These are phyloP conservation scores for Empidonax traillii DNA, from an alignment of 2,113 vertebrate genomes.

Conservation along the genomic window DNA sequence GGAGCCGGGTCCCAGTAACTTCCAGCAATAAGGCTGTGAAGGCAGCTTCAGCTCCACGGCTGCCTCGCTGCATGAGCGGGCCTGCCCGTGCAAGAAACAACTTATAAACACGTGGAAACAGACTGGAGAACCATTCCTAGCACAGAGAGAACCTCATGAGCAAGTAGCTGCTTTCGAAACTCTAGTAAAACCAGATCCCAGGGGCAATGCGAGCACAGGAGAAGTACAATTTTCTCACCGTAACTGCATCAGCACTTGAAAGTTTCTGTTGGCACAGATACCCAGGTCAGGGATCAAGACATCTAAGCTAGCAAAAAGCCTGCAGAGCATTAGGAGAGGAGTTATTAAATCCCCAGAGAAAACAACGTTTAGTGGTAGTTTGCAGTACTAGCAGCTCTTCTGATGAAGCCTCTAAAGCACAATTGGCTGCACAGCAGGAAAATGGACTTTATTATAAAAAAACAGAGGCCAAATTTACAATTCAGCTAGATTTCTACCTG, in stretches of 20 bases:
- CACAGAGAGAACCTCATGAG: neutral
- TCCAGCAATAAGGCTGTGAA: neutral
- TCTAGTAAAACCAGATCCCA: neutral
- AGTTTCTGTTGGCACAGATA: constrained; percentile 45
- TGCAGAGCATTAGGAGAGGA: neutral
- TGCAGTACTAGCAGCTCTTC: neutral
- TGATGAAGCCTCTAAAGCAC: neutral
- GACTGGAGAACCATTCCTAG: neutral
- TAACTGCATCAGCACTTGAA: neutral
- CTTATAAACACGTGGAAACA: neutral
- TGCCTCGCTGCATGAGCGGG: neutral
- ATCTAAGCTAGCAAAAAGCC: neutral
- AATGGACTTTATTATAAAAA: neutral
- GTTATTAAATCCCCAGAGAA: neutral
- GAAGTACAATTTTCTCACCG: neutral
- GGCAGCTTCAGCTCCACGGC: neutral
- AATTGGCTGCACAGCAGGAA: neutral
- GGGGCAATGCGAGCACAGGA: neutral
- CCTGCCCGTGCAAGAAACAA: neutral
- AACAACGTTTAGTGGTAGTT: neutral
- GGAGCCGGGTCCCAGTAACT: neutral
- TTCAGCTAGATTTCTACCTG: neutral
- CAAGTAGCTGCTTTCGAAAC: neutral
- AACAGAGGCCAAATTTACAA: neutral
- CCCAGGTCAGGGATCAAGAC: neutral